These are phyloP conservation scores for Diachrysia chrysitis DNA, from an alignment of 2,888 invertebrate genomes.

Conservation along the genomic window DNA sequence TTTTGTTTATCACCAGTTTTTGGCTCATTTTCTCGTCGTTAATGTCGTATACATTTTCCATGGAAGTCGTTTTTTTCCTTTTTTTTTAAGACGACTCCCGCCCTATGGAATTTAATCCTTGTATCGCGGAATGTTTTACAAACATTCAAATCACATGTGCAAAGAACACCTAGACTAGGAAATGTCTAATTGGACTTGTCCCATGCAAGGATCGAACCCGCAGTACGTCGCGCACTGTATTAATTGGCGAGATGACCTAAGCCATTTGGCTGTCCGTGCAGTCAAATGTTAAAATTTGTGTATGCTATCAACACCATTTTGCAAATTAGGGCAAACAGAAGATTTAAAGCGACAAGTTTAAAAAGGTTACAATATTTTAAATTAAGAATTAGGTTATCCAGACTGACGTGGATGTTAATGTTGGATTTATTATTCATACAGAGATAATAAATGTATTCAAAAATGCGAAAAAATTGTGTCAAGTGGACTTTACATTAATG, in stretches of 20 bases:
- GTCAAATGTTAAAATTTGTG: constrained; percentile 20
- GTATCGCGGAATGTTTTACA: too few relatives aligned
- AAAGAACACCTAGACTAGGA: too few relatives aligned
- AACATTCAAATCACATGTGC: too few relatives aligned
- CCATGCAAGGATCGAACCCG: too few relatives aligned
- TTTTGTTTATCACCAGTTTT: constrained; percentile 33
- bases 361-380: constrained; percentile 38
- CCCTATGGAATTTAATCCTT: too few relatives aligned
- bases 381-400: constrained; percentile 32
- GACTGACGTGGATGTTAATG: constrained; percentile 30
- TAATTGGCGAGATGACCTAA: too few relatives aligned
- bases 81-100: too few relatives aligned
- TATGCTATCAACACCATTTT: constrained; percentile 26
- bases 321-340: constrained; percentile 24
- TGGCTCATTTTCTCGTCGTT: constrained; percentile 30
- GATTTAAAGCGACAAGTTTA: constrained; percentile 22
- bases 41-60: constrained; percentile 26
- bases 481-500: constrained; percentile 37
- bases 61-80: too few relatives aligned
- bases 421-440: constrained; percentile 28
- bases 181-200: too few relatives aligned
- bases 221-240: too few relatives aligned
- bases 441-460: constrained; percentile 29
- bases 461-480: constrained; percentile 20
- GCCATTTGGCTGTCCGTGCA: too few relatives aligned